Base-by-base conservation (phyloP, 2,113 vertebrate genomes). In the Bufo bufo region DNA sequence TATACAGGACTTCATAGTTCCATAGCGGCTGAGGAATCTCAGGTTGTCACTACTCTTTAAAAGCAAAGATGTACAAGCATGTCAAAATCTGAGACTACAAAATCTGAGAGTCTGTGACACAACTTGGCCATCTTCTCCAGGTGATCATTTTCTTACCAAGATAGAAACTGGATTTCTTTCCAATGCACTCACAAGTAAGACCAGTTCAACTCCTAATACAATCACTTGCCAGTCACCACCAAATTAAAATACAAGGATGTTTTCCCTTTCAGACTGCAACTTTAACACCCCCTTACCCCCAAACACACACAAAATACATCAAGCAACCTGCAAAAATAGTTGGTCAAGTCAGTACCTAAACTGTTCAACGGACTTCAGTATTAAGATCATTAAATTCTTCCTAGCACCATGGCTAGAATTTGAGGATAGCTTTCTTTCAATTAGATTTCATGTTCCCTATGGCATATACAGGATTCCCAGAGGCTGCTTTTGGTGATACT, bases 181-280 rank as follows among this genome's bases (percentile, higher is more conserved):
- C 65, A 69, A 84, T 10, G 54, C 63, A 71, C 82, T 14, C 47
- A 50, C 6, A 11, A 66, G 10, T 16, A 65, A 83, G n/a, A 23
- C 47, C 49, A 19, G 47, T 65, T n/a, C 56, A 33, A 52, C 49
- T 66, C 75, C n/a, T 54, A 78, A 23, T 45, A 86, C 56, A 77
- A 63, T 77, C 85, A 86, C 85, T 86, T 86, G 58, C 85, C 56
- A 78, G 20, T 54, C 8, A 66, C 77, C 50, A 65, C 10, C 59
- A 61, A 19, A 16, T 23, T 65, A 47, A 69, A 84, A 66, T 33
- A 78, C 72, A 49, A 33, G 47, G 69, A 66, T 87, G 77, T 33
- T 65, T 58, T 56, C 61, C 63, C 61, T 69, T 66, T 12, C 61
- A 43, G 33, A 61, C 54, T 45, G 12, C 85, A 75, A 78, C 45